phyloP scores from a whole-genome alignment of 2,888 invertebrate genomes.

The Cataglyphis livida region DNA sequence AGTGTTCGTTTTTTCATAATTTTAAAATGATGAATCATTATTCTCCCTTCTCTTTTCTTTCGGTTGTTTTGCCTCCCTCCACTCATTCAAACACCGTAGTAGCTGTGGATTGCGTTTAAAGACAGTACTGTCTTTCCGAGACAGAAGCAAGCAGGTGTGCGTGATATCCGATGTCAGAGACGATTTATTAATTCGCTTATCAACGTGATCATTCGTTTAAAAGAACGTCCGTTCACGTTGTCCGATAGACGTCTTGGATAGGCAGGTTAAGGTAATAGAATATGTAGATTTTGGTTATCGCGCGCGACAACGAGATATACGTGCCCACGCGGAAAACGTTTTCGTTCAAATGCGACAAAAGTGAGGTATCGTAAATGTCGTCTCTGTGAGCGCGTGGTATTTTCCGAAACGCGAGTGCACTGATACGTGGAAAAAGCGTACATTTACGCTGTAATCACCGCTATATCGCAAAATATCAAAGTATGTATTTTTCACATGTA shows the following conservation, averaged over 20 bases:
- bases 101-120: conserved; percentile 59
- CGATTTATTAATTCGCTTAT: conserved; percentile 33
- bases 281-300: conserved; percentile 15
- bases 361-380: conserved; percentile 15
- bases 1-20: conserved; percentile 35
- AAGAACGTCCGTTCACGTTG: conserved; percentile 2
- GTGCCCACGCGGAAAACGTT: conserved; percentile 9
- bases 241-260: conserved; percentile 3
- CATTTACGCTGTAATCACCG: background rate
- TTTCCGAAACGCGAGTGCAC: conserved; percentile 20
- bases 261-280: conserved; percentile 37
- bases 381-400: background rate
- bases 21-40: conserved; percentile 53
- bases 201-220: conserved; percentile 10
- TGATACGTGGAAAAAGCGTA: background rate
- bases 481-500: background rate
- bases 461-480: background rate
- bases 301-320: background rate
- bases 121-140: conserved; percentile 58
- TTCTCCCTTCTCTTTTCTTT: conserved; percentile 49
- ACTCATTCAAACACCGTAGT: conserved; percentile 33
- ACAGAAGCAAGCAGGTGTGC: conserved; percentile 50
- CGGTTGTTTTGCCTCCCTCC: conserved; percentile 55
- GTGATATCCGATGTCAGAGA: conserved; percentile 18
- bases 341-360: conserved; percentile 18